Evolutionary conservation across 2,888 invertebrate species (phyloP), one percentile per base, ranked within the genome.

Genomic region (Odontomyia ornata): DNA sequence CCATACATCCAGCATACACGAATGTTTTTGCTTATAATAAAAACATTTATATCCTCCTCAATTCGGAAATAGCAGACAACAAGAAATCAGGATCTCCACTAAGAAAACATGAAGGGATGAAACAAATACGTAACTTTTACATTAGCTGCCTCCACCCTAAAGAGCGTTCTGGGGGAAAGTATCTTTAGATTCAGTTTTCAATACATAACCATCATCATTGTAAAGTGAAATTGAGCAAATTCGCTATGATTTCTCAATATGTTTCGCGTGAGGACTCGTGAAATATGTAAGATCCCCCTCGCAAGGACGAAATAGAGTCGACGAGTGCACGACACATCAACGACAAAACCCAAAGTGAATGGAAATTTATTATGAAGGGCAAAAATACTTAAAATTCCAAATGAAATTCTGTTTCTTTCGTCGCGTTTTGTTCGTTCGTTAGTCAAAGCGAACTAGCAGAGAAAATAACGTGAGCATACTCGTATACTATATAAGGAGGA

Each of bases 361-460:
- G 52, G 27, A 27, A 71, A 71, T 71, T 71, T 52, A 71, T 72
- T 73, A 60, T 57, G 73, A 73, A 52, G 18, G 73, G 73, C 36
- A 28, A 73, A 73, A 73, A 73, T 73, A 57, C 60, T 57, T 73
- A 47, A 73, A 73, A 73, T 73, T 73, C 73, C 73, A 23, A 73
- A 57, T 56, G 72, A 72, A 69, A 72, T 60, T 57, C 57, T 21
- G 47, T 23, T 65, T 65, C 65, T 65, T 47, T 52, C 52, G 52
- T 15, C 7, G 52, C 52, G 52, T 52, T 52, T 15, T n/a, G n/a
- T n/a, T n/a, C n/a, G n/a, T 36, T 36, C 36, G 36, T 9, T 36
- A 3, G 36, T 36, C 36, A 36, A 5, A 5, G 36, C 36, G 5
- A 36, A 5, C 36, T 3, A 36, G 36, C 36, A 36, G 5, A 36